Evolutionary conservation across 2,113 vertebrate genomes (phyloP), one percentile per base, ranked within the genome.

Genomic region (Ondatra zibethicus): DNA sequence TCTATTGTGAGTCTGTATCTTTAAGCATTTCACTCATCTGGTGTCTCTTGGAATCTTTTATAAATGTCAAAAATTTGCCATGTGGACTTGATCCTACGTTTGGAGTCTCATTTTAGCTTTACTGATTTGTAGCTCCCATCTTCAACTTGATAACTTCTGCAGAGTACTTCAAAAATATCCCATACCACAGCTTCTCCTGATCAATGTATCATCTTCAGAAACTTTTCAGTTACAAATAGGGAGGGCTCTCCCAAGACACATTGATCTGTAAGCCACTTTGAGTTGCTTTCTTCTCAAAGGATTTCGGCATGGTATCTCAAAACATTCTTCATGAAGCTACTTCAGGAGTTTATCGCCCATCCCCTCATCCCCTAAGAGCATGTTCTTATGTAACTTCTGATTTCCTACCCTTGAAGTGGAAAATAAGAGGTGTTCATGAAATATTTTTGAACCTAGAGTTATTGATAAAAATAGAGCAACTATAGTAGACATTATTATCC

Each of bases 241-340:
- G 70, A 92, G 33, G 75, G 78, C 87, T 92, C 9, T 92, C 39
- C 92, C 52, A 73, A 77, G 58, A 95, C 65, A 94, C 94, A 88
- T 0, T 31, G 65, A 91, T 86, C 10, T 72, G 63, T 50, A 47
- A 77, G 63, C 13, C 47, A 77, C 25, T 36, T 42, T 70, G 58
- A 77, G 63, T 88, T 95, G 76, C 75, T 77, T 93, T 97, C 31
- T 9, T 76, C 66, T 90, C 50, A 92, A 55, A 78, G 80, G 80
- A 95, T 85, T 77, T 75, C 66, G 36, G 12, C 17, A n/a, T 88
- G 47, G 50, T 61, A 21, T 87, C 42, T 7, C 47, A 88, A 70
- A 61, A 72, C 0, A 29, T 36, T 12, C 5, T 58, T 29, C 31
- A 21, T 7, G 1, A 45, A 0, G 39, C 6, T 68, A 31, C 42